Percentiles rank a stretch among this genome's conserved stretches.
phyloP scores from a whole-genome alignment of 2,797 vertebrate species.

The Apogon hyalosoma region DNA sequence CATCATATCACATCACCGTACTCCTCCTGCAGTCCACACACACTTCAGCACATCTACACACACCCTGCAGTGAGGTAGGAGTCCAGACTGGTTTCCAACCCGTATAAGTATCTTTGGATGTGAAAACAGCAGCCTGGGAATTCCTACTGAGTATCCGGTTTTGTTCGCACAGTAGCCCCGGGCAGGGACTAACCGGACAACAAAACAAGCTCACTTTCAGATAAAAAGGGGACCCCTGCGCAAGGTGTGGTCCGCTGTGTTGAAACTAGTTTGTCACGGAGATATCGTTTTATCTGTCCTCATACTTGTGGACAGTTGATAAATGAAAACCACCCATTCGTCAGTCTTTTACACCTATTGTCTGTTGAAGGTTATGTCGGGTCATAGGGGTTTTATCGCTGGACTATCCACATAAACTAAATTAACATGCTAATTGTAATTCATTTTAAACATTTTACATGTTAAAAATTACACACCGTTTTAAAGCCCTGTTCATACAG shows the following conservation, averaged over 20 bases:
- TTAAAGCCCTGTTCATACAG: too few species aligned
- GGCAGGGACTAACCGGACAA: slow-evolving; percentile 75
- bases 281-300: slow-evolving; percentile 4
- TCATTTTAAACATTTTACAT: too few species aligned
- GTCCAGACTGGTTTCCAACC: slow-evolving; percentile 58
- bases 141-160: slow-evolving; percentile 65
- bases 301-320: background rate
- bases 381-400: too few species aligned
- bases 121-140: slow-evolving; percentile 73
- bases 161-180: slow-evolving; percentile 69
- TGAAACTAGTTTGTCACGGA: slow-evolving; percentile 13
- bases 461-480: too few species aligned
- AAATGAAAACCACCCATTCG: slow-evolving; percentile 6
- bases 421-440: too few species aligned
- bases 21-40: slow-evolving; percentile 32
- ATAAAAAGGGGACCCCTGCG: slow-evolving; percentile 28
- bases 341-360: background rate
- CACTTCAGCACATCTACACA: slow-evolving; percentile 17
- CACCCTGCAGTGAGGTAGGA: slow-evolving; percentile 47
- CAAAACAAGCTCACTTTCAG: slow-evolving; percentile 76
- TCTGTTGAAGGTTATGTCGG: background rate
- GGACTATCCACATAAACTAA: too few species aligned
- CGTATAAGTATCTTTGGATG: slow-evolving; percentile 53
- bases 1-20: slow-evolving; percentile 71
- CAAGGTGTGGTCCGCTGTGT: slow-evolving; percentile 54